Percentiles rank a stretch among this genome's conserved stretches.
These are phyloP conservation scores for Acholoe squamosa DNA, from an alignment of 2,888 invertebrate genomes.

Conservation along the genomic window DNA sequence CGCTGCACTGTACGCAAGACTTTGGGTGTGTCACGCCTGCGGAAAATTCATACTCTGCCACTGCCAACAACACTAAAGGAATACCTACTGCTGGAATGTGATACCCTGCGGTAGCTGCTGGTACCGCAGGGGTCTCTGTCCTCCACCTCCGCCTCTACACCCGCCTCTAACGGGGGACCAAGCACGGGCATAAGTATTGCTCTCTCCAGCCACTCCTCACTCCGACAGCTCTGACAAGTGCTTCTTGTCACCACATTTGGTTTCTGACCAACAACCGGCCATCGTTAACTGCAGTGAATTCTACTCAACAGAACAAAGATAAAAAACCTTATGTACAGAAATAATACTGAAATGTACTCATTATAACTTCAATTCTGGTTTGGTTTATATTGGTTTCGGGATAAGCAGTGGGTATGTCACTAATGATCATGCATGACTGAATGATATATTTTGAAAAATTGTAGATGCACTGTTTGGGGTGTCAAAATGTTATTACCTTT, in stretches of 20 bases:
- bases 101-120: slow-evolving; percentile 52
- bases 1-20: slow-evolving; percentile 76
- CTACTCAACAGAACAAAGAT: too few relatives aligned
- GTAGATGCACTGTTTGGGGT: too few relatives aligned
- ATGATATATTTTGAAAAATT: too few relatives aligned
- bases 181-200: slow-evolving; percentile 45
- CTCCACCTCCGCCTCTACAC: background rate
- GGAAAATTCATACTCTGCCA: slow-evolving; percentile 75
- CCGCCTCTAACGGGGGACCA: background rate
- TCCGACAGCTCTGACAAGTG: slow-evolving; percentile 30
- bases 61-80: slow-evolving; percentile 78
- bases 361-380: too few relatives aligned
- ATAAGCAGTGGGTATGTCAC: too few relatives aligned
- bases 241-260: background rate
- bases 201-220: slow-evolving; percentile 39
- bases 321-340: too few relatives aligned
- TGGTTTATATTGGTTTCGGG: too few relatives aligned
- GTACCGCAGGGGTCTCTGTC: slow-evolving; percentile 21
- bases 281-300: too few relatives aligned
- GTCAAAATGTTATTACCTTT: too few relatives aligned
- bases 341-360: too few relatives aligned
- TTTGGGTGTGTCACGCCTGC: slow-evolving; percentile 74
- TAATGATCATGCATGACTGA: too few relatives aligned
- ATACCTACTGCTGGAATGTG: slow-evolving; percentile 73
- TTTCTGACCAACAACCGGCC: background rate